Conservation (phyloP, 2,797 vertebrate species). For the Eulemur coronatus region DNA sequence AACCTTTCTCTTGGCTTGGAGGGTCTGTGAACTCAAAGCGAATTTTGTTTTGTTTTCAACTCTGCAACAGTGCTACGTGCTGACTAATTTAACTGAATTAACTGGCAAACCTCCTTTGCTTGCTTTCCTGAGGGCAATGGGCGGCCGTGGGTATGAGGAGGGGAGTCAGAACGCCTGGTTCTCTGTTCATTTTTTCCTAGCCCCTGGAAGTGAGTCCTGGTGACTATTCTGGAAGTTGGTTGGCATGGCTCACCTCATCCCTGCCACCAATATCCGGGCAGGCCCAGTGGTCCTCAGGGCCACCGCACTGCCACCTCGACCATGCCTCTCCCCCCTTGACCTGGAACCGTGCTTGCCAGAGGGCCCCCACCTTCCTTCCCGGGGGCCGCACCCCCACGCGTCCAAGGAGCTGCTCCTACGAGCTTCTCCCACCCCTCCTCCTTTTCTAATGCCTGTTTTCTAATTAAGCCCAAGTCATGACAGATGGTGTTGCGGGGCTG, state of each 20-base stretch:
- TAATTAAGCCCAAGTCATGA: slow-evolving; percentile 36
- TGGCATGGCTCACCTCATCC: background rate
- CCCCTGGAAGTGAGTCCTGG: background rate
- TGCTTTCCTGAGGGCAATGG: background rate
- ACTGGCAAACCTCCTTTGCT: background rate
- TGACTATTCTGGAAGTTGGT: background rate
- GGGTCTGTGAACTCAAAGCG: background rate
- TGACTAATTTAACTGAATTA: background rate
- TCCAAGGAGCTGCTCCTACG: background rate
- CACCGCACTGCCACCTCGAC: accelerated
- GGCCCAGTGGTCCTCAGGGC: background rate
- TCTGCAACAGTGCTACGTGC: background rate
- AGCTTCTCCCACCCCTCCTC: background rate
- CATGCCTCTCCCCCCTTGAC: background rate
- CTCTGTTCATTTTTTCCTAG: background rate
- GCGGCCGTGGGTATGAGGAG: background rate
- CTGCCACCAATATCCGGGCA: background rate
- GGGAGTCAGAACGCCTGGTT: background rate
- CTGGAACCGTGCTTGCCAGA: background rate
- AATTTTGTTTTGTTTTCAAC: background rate
- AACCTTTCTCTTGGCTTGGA: background rate
- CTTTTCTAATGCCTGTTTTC: slow-evolving; percentile 22
- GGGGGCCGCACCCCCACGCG: accelerated
- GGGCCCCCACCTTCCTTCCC: no score
- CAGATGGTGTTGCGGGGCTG: slow-evolving; percentile 49